These are phyloP conservation scores for Strongylocentrotus purpuratus DNA, from an alignment of 35 echinoderm and acorn worm genomes.

Conservation along the genomic window DNA sequence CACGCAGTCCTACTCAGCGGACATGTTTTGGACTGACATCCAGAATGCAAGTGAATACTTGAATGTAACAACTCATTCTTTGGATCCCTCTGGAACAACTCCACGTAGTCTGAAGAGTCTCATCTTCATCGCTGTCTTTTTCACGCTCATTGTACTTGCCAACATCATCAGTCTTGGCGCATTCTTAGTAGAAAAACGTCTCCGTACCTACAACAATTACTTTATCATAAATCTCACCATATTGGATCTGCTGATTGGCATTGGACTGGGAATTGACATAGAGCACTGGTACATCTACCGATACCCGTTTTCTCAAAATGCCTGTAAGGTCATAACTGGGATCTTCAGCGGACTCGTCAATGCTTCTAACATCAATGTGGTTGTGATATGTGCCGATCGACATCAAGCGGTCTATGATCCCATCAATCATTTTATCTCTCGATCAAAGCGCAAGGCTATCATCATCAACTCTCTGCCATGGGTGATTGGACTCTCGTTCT, in stretches of 20 bases:
- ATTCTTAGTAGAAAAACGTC: conserved; percentile 36
- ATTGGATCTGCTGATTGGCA: conserved; percentile 16
- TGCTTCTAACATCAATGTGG: conserved; percentile 25
- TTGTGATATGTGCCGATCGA: conserved; percentile 50
- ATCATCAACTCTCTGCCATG: conserved; percentile 6
- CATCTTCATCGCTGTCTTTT: background rate
- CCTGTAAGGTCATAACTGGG: background rate
- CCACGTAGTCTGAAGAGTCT: background rate
- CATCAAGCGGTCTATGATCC: conserved; percentile 44
- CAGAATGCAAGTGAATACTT: background rate
- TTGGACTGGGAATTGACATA: background rate
- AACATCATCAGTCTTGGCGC: background rate
- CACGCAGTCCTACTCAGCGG: background rate
- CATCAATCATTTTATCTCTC: background rate
- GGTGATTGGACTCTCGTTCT: background rate
- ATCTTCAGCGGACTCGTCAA: background rate
- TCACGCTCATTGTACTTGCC: background rate
- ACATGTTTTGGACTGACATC: background rate
- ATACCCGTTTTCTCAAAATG: conserved; percentile 25
- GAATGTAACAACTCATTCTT: background rate
- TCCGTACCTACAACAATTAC: conserved; percentile 47
- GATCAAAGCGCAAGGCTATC: background rate
- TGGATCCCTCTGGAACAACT: background rate
- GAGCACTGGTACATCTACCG: background rate
- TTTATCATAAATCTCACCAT: conserved; percentile 49